A percentile compares a stretch with the other conserved stretches of the same genome.
These are phyloP conservation scores for Cherax destructor DNA, from an alignment of 1,140 invertebrate genomes.

Conservation along the genomic window DNA sequence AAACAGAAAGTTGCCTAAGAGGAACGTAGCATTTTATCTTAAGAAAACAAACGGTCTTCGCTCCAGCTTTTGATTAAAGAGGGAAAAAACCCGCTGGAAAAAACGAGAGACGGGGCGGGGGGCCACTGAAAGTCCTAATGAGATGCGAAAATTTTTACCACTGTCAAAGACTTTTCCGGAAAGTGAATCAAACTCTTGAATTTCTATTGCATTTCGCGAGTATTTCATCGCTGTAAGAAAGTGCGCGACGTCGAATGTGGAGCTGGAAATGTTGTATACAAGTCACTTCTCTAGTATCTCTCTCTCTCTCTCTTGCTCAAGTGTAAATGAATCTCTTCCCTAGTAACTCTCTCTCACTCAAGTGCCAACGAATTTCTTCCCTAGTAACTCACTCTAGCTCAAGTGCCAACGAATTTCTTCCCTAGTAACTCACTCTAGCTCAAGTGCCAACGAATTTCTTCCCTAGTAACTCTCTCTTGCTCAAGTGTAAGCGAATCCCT, in stretches of 20 bases:
- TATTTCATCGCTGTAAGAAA: constrained; percentile 49
- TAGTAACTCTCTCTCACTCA: too few species aligned
- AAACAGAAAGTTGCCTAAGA: constrained; percentile 69
- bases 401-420: too few species aligned
- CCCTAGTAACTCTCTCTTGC: too few species aligned
- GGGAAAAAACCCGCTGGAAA: constrained; percentile 27
- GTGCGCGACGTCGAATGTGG: constrained; percentile 44
- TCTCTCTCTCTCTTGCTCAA: background rate
- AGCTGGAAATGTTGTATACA: background rate
- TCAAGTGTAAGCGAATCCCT: too few species aligned
- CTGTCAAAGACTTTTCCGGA: constrained; percentile 58
- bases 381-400: too few species aligned
- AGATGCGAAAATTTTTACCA: constrained; percentile 68
- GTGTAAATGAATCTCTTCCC: too few species aligned
- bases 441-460: too few species aligned
- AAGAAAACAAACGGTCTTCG: constrained; percentile 68
- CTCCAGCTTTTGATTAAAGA: constrained; percentile 69
- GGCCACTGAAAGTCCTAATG: constrained; percentile 69
- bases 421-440: too few species aligned
- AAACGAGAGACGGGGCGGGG: constrained; percentile 49
- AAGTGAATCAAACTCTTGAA: constrained; percentile 70
- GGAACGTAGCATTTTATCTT: constrained; percentile 64
- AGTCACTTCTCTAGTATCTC: background rate
- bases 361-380: too few species aligned
- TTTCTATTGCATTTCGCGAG: constrained; percentile 68